Percentiles rank a stretch among this genome's conserved stretches.
Evolutionary conservation across 1,140 invertebrate genomes (phyloP).

Genomic region (Diorhabda elongata): DNA sequence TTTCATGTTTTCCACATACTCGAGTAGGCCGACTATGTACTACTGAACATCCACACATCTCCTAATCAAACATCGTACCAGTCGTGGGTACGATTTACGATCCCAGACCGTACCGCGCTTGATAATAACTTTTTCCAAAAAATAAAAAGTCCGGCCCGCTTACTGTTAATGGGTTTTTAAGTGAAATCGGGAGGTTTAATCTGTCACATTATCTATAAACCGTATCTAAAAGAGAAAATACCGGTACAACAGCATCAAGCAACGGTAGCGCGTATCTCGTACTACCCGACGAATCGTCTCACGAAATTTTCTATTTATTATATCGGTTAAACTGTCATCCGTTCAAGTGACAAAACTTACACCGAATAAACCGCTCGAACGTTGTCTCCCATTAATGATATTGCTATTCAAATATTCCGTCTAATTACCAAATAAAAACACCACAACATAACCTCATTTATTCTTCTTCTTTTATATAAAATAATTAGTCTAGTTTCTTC

Average conservation of each 20-base stretch:
- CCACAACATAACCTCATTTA: no score
- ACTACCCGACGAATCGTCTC: not conserved
- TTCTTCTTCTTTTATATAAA: no score
- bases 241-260: not conserved
- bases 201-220: slow-evolving; percentile 1
- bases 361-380: no score
- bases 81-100: slow-evolving; percentile 1
- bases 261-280: not conserved
- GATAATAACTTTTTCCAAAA: slow-evolving; percentile 3
- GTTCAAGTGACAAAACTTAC: not conserved
- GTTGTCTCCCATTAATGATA: no score
- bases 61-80: slow-evolving; percentile 2
- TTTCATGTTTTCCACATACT: no score
- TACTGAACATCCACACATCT: slow-evolving; percentile 1
- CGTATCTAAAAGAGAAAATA: slow-evolving; percentile 1
- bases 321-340: not conserved
- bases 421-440: no score
- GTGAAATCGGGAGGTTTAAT: slow-evolving; percentile 1
- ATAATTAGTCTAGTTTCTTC: no score
- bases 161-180: not conserved
- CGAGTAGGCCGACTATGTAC: not conserved
- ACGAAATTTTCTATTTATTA: not conserved
- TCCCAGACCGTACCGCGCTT: not conserved
- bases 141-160: not conserved
- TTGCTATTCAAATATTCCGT: no score